Conservation (phyloP, 2,113 vertebrate species). For the Ochotona curzoniae region DNA sequence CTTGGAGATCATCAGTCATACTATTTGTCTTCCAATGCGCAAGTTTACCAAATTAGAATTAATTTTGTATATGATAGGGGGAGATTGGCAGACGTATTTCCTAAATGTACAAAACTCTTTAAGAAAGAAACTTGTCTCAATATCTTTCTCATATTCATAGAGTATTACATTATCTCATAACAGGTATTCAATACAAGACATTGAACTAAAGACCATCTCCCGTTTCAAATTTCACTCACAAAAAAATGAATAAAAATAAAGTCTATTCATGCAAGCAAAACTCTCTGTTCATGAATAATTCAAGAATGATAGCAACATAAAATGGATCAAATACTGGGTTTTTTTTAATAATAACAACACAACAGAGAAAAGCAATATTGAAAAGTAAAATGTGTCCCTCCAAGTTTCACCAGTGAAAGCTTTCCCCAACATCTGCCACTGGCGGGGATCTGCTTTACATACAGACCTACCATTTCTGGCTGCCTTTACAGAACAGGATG, state of each 20-base stretch:
- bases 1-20: not conserved
- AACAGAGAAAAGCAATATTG: not conserved
- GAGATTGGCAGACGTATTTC: not conserved
- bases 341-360: not conserved
- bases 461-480: not conserved
- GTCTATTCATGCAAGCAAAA: not conserved
- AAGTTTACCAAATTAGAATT: not conserved
- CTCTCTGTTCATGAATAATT: not conserved
- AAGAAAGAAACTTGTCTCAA: not conserved
- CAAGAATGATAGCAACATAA: not conserved
- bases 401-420: not conserved
- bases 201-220: conserved; percentile 11
- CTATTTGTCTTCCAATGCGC: not conserved
- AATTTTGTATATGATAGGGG: no score
- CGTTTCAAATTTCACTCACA: conserved; percentile 11
- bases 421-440: not conserved
- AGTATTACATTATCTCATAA: not conserved
- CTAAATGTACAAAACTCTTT: not conserved
- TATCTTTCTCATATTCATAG: not conserved
- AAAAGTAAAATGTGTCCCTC: not conserved
- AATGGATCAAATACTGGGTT: not conserved
- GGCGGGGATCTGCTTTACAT: not conserved
- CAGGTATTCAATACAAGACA: not conserved
- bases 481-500: not conserved
- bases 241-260: conserved; percentile 18